A percentile compares a stretch with the other conserved stretches of the same genome.
phyloP scores from a whole-genome alignment of 1,140 invertebrate species.

The Scaptomyza graminum region DNA sequence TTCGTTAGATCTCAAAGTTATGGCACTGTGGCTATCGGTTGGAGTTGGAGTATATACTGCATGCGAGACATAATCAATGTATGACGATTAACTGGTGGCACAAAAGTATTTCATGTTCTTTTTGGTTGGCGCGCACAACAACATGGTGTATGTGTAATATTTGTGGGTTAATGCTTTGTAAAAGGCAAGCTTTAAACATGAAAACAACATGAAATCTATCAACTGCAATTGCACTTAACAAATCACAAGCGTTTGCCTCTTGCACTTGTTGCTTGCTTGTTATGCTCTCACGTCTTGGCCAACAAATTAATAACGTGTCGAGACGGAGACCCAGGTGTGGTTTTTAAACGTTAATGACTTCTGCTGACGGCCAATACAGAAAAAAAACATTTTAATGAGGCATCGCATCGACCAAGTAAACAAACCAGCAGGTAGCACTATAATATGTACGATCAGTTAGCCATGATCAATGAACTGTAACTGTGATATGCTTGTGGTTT shows the following conservation, averaged over 20 bases:
- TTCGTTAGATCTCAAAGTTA: conserved; percentile 30
- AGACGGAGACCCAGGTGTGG: conserved; percentile 52
- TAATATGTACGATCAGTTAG: conserved; percentile 29
- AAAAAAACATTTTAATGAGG: conserved; percentile 68
- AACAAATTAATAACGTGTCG: conserved; percentile 48
- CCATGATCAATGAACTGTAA: conserved; percentile 20
- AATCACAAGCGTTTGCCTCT: conserved; percentile 59
- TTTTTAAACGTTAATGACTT: conserved; percentile 68
- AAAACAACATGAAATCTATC: conserved; percentile 49
- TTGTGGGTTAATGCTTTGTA: conserved; percentile 38
- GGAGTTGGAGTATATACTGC: neutral
- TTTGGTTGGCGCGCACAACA: conserved; percentile 4
- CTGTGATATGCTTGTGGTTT: conserved; percentile 8
- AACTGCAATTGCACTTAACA: conserved; percentile 59
- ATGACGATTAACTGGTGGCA: conserved; percentile 45
- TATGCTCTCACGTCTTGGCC: conserved; percentile 6
- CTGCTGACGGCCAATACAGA: conserved; percentile 59
- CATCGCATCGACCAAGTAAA: conserved; percentile 7
- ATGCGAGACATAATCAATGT: conserved; percentile 21
- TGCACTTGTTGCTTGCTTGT: conserved; percentile 4
- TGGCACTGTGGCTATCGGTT: conserved; percentile 11
- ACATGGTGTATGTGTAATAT: conserved; percentile 61
- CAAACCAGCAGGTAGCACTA: conserved; percentile 34
- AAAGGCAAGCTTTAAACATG: conserved; percentile 6
- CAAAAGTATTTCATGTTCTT: conserved; percentile 47